Percentiles rank a stretch among this genome's conserved stretches.
These are phyloP conservation scores for Zelostemma sp. DNA, from an alignment of 1,140 invertebrate genomes.

Conservation along the genomic window DNA sequence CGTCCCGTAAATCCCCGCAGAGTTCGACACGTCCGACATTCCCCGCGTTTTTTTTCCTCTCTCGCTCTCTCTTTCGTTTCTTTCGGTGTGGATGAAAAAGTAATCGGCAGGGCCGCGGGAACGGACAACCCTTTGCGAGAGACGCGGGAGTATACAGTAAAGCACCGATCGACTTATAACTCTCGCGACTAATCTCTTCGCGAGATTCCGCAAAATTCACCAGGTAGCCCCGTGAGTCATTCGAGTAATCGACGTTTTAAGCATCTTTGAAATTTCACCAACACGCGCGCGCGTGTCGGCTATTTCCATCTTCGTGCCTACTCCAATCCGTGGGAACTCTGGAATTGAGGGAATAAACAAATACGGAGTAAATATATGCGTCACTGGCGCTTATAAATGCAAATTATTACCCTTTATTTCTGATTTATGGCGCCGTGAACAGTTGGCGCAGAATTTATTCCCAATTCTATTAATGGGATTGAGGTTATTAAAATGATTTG, in stretches of 20 bases:
- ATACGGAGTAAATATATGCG: too few species aligned
- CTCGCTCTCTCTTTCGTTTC: constrained; percentile 23
- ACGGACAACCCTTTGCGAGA: constrained; percentile 24
- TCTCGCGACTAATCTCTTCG: constrained; percentile 26
- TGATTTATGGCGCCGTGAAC: constrained; percentile 1
- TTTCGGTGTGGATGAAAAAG: constrained; percentile 58
- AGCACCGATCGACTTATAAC: too few species aligned
- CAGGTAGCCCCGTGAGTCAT: constrained; percentile 31
- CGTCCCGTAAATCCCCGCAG: constrained; percentile 69
- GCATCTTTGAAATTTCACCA: constrained; percentile 32
- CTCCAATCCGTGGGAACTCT: constrained; percentile 14
- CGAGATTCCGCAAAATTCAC: constrained; percentile 46
- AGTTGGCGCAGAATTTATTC: neutral
- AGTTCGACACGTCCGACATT: constrained; percentile 70
- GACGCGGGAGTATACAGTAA: too few species aligned
- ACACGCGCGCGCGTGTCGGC: constrained; percentile 14
- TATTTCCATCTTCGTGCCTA: neutral
- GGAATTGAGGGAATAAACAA: constrained; percentile 21
- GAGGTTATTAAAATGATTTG: too few species aligned
- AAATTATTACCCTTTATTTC: constrained; percentile 3
- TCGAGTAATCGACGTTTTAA: constrained; percentile 16
- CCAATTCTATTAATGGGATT: neutral
- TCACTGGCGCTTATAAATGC: neutral
- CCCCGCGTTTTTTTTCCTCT: constrained; percentile 55
- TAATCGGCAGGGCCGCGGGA: constrained; percentile 52